Evolutionary conservation across 1,140 invertebrate species (phyloP), one percentile per base, ranked within the genome.

Genomic region (Phocides pigmalion): DNA sequence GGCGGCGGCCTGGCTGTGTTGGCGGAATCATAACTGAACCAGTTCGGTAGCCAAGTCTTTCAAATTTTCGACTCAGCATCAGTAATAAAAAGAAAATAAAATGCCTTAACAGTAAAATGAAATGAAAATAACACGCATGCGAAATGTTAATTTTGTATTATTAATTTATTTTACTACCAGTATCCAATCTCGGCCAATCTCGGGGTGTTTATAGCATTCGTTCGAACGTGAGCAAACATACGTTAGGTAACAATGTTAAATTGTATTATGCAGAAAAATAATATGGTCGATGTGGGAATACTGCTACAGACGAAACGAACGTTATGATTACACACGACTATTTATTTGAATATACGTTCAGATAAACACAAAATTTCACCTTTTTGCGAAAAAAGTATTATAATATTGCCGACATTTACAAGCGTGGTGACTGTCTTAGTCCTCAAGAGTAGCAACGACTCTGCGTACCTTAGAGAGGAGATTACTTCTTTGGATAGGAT

Each of bases 31-130:
- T 82, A 81, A 72, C 62, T 72, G 66, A 71, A 70, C 70, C 79
- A 73, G 63, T 82, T 76, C 76, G 65, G 73, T 73, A 82, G 82
- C 82, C 82, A 85, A 85, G 76, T 84, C 80, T 83, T 82, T 84
- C 76, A 82, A 83, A 82, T 76, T 87, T 82, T 74, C 78, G 68
- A 73, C 70, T 69, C 77, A 68, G 62, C 71, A 70, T 61, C 65
- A 68, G 81, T 87, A 87, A 85, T 84, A 87, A 85, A 87, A 84
- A 39, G 81, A 82, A 87, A 87, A 85, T 82, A 85, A 82, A 80
- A 72, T 73, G 70, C 68, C 74, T 76, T 76, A 75, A 65, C 58
- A 61, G 42, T 61, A n/a, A 61, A 61, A 61, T 61, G 32, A 12
- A 35, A 28, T 28, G 46, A 66, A 63, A 59, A 59, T 61, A 50